Base-by-base conservation (phyloP, 2,113 vertebrate genomes). In the Dromaius novaehollandiae region DNA sequence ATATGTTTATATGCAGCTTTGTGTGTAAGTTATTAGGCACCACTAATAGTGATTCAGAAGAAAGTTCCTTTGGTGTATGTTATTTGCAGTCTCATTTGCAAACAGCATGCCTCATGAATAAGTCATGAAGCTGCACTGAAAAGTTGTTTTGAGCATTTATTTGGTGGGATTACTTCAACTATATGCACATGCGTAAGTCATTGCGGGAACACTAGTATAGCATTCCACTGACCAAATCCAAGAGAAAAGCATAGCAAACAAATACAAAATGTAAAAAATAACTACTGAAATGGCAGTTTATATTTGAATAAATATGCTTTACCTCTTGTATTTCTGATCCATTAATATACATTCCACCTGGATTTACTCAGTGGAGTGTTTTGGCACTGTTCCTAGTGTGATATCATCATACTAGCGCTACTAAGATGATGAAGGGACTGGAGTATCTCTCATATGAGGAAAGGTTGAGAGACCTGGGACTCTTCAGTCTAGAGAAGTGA, bases 61-160 rank as follows among this genome's bases (percentile, higher is more conserved):
- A 89, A 90, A 88, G 53, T 89, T 90, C 66, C 76, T 80, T 86
- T 88, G 40, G 79, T 88, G 30, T 94, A 58, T 71, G 93, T 44
- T 68, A 79, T 70, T 80, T 85, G 76, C 36, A 79, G 73, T 77
- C 61, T 89, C 63, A 77, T 79, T 93, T 92, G 69, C 51, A 95
- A 96, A 92, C 60, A 65, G 71, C 61, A 56, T 63, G 58, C 50
- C 82, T 96, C 90, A 81, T 63, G 68, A 91, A 91, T 91, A 96
- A 97, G 61, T 77, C 61, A 95, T 85, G 51, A 93, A 58, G 70
- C 21, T 24, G 40, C 22, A 71, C 14, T 78, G 55, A 79, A 88
- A 75, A 86, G 30, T 60, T 73, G 73, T 36, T 91, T 82, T 68
- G 20, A 92, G 69, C 77, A 70, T 82, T 93, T 84, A 42, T 93